Base-by-base conservation (phyloP, 2,888 invertebrate genomes). In the Poecilobothrus nobilitatus region DNA sequence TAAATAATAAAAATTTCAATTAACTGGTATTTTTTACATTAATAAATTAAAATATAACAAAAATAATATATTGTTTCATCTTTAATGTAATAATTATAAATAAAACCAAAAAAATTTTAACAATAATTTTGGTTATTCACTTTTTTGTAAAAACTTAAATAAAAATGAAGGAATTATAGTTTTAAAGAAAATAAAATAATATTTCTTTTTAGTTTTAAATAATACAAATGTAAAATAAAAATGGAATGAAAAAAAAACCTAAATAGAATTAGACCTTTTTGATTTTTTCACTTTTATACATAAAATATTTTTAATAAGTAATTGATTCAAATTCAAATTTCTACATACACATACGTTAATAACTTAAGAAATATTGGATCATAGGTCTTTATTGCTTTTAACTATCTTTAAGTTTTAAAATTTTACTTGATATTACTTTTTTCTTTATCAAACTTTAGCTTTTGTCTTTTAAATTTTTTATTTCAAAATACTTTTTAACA, bases 371-470 rank as follows among this genome's bases (percentile, higher is more conserved):
- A 53, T 53, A 53, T 53, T 53, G 15, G 53, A 53, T 53, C 15
- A 53, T 53, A 18, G 18, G 53, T 9, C 6, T 53, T 53, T 53
- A 53, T 53, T 53, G 53, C 53, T 53, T 53, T 53, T 15, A 53
- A 53, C 15, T 53, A n/a, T 18, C 2, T 53, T 18, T 65, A 64
- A 66, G 37, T 66, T 66, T 66, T 63, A n/a, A n/a, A n/a, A n/a
- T n/a, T n/a, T n/a, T n/a, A n/a, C n/a, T n/a, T n/a, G n/a, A 65
- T 66, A 68, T 53, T 18, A 66, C 66, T 70, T 53, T 1, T 53
- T 53, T 53, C 7, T 18, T 53, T 53, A 37, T 37, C 37, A 37
- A 37, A 10, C 7, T 37, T 53, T n/a, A 27, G 27, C 27, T 41
- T 53, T 15, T n/a, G 18, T 53, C n/a, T 53, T 53, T 53, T 18